A percentile compares a stretch with the other conserved stretches of the same genome.
Conservation (phyloP, 2,888 invertebrate species). For the Drosophila parthenogenetica region DNA sequence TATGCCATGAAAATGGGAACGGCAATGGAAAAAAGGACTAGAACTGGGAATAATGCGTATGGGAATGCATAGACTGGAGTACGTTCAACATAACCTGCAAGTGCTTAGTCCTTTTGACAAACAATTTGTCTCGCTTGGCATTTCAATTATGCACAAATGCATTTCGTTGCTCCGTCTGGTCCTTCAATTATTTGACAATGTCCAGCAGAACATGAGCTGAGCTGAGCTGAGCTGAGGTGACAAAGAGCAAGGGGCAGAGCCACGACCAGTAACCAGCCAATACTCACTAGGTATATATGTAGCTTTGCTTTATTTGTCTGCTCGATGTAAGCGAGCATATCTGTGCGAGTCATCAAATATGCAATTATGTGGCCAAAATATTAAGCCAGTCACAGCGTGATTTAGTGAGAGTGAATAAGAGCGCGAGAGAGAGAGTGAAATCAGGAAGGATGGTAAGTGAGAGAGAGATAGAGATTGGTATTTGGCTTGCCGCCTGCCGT, state of each 20-base stretch:
- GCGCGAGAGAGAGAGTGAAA: slow-evolving; percentile 4
- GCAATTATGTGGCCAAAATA: slow-evolving; percentile 55
- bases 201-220: not conserved
- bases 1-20: slow-evolving; percentile 11
- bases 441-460: not conserved
- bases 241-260: not conserved
- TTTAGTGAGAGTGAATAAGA: not conserved
- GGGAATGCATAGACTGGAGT: not conserved
- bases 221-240: not conserved
- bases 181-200: slow-evolving; percentile 29
- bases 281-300: not conserved
- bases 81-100: slow-evolving; percentile 7
- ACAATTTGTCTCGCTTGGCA: slow-evolving; percentile 42
- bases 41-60: not conserved
- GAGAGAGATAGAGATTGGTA: slow-evolving; percentile 26
- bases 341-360: slow-evolving; percentile 49
- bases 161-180: slow-evolving; percentile 34
- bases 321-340: slow-evolving; percentile 12
- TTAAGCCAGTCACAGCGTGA: slow-evolving; percentile 8
- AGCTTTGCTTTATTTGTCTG: slow-evolving; percentile 4
- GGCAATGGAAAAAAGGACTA: not conserved
- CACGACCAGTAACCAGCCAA: not conserved
- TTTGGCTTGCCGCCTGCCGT: slow-evolving; percentile 41
- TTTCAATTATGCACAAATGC: slow-evolving; percentile 54
- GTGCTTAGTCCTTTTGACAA: slow-evolving; percentile 21